Percentiles rank a stretch among this genome's conserved stretches.
Evolutionary conservation across 2,113 vertebrate genomes (phyloP).

Genomic region (Nothobranchius kuhntae): DNA sequence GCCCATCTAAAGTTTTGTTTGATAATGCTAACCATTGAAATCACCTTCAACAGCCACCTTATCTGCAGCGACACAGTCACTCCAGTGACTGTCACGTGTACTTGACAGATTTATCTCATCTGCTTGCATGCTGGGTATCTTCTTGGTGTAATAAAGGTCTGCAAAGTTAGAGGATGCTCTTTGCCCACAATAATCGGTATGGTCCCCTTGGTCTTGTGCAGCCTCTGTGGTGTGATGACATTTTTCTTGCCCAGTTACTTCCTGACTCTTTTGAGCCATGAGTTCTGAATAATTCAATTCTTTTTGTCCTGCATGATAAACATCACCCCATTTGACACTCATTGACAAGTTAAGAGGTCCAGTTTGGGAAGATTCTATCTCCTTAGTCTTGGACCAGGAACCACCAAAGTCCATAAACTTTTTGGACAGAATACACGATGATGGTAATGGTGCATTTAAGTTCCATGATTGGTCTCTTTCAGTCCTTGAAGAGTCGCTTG

Average conservation of each 20-base stretch:
- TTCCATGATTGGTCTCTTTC: conserved; percentile 34
- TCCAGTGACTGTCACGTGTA: conserved; percentile 67
- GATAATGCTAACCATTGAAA: conserved; percentile 77
- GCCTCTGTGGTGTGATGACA: conserved; percentile 12
- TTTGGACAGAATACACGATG: conserved; percentile 19
- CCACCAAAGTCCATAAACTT: conserved; percentile 7
- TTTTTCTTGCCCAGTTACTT: conserved; percentile 19
- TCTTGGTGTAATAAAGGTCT: conserved; percentile 38
- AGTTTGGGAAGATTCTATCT: conserved; percentile 22
- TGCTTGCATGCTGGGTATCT: conserved; percentile 41
- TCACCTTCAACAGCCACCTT: conserved; percentile 85
- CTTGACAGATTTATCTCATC: conserved; percentile 68
- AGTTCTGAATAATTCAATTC: conserved; percentile 7
- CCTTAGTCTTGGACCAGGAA: conserved; percentile 7
- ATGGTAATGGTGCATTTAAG: conserved; percentile 9
- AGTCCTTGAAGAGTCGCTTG: conserved; percentile 17
- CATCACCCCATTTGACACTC: conserved; percentile 17
- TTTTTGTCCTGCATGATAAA: conserved; percentile 15
- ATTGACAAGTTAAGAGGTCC: conserved; percentile 10
- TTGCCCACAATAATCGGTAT: conserved; percentile 26
- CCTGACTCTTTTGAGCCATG: conserved; percentile 11
- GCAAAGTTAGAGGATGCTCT: conserved; percentile 24
- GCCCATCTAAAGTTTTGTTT: conserved; percentile 65
- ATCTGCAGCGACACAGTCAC: conserved; percentile 75
- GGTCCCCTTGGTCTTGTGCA: conserved; percentile 35